A percentile compares a stretch with the other conserved stretches of the same genome.
These are phyloP conservation scores for Aleiodes sp. DNA, from an alignment of 1,140 invertebrate genomes.

Conservation along the genomic window DNA sequence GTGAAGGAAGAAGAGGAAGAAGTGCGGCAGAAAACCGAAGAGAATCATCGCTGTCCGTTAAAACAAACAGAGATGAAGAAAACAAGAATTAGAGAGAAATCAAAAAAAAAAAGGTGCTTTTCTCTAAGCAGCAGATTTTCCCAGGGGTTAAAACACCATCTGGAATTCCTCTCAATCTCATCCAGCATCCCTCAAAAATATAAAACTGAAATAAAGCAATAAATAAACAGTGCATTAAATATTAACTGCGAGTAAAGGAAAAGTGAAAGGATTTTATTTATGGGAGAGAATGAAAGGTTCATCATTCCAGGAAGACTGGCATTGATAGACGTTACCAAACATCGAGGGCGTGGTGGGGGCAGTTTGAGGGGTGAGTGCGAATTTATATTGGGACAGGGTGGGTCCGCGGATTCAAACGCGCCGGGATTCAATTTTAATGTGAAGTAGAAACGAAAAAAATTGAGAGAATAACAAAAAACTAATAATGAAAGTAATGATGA, in stretches of 20 bases:
- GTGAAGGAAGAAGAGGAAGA: constrained; percentile 16
- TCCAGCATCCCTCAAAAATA: background rate
- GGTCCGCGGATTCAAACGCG: constrained; percentile 4
- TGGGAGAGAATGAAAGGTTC: background rate
- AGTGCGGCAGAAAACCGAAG: background rate
- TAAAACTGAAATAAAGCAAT: background rate
- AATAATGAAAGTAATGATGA: background rate
- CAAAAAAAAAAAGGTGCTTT: constrained; percentile 5
- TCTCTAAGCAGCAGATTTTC: background rate
- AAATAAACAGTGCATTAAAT: background rate
- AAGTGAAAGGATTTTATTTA: too few relatives aligned
- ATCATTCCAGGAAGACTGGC: background rate
- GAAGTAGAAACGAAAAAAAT: too few relatives aligned
- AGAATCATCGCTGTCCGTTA: background rate
- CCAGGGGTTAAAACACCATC: background rate
- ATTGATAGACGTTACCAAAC: background rate
- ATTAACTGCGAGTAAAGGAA: background rate
- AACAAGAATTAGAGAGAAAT: background rate
- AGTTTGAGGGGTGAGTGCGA: constrained; percentile 19
- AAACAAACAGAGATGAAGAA: constrained; percentile 16
- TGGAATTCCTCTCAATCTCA: background rate
- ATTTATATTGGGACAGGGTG: constrained; percentile 7
- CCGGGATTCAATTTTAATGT: background rate
- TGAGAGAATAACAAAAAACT: background rate
- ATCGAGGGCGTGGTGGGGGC: constrained; percentile 48